A percentile compares a stretch with the other conserved stretches of the same genome.
Conservation (phyloP, 2,888 invertebrate genomes). For the Epiblema foenella region DNA sequence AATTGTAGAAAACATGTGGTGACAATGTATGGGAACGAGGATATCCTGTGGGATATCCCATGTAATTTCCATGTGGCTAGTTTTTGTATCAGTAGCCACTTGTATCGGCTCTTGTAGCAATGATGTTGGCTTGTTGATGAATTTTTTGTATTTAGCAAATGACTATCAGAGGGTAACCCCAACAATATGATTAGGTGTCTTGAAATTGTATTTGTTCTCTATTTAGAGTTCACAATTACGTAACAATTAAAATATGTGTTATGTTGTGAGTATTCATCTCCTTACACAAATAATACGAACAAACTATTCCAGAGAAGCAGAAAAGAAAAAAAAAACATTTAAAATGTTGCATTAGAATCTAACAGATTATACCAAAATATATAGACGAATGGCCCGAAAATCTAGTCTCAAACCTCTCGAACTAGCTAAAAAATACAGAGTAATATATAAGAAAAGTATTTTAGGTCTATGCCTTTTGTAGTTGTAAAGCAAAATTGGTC, state of each 20-base stretch:
- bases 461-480: not conserved
- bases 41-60: too few relatives aligned
- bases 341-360: not conserved
- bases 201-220: not conserved
- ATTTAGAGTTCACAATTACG: not conserved
- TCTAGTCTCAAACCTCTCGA: not conserved
- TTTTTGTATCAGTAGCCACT: not conserved
- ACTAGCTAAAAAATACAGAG: not conserved
- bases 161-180: not conserved
- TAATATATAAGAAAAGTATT: too few relatives aligned
- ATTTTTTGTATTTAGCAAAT: not conserved
- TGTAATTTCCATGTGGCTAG: not conserved
- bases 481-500: constrained; percentile 14
- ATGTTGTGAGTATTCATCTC: not conserved
- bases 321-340: too few relatives aligned
- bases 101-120: not conserved
- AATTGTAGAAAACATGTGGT: not conserved
- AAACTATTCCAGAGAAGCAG: not conserved
- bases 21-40: constrained; percentile 5
- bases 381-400: not conserved
- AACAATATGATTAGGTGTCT: not conserved
- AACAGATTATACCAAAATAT: too few relatives aligned
- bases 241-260: not conserved
- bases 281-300: not conserved
- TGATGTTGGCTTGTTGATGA: not conserved